Conservation (phyloP, 2,113 vertebrate species). For the Casuarius casuarius region DNA sequence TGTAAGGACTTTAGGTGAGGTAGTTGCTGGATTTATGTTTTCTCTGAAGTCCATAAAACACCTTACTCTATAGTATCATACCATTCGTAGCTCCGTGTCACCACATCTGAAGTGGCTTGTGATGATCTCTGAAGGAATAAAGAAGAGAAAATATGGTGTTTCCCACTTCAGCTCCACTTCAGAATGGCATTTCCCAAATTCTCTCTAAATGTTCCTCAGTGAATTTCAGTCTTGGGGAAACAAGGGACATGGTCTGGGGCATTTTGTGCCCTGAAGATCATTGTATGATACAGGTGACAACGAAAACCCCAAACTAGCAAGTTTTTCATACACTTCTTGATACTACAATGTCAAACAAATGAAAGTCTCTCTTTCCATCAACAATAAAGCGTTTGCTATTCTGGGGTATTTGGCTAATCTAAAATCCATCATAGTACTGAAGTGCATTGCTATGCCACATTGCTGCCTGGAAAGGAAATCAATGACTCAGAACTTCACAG, state of each 20-base stretch:
- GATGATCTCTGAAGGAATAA: background rate
- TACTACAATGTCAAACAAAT: background rate
- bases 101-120: background rate
- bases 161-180: background rate
- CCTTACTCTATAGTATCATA: background rate
- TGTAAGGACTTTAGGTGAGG: background rate
- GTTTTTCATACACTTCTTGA: background rate
- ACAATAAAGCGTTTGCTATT: background rate
- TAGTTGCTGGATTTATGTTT: background rate
- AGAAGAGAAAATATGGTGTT: background rate
- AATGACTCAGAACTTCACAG: constrained; percentile 47
- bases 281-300: background rate
- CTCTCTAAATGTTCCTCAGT: background rate
- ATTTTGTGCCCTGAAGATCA: background rate
- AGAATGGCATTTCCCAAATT: background rate
- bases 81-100: background rate
- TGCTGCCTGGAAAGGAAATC: constrained; percentile 11
- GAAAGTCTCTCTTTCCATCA: background rate
- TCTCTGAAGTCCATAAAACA: background rate
- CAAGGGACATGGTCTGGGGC: accelerated
- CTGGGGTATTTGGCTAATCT: background rate
- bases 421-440: background rate
- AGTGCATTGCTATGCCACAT: background rate
- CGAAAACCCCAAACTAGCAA: background rate
- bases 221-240: background rate